Evolutionary conservation across 2,888 invertebrate genomes (phyloP).

Genomic region (Pterobdella sp.): DNA sequence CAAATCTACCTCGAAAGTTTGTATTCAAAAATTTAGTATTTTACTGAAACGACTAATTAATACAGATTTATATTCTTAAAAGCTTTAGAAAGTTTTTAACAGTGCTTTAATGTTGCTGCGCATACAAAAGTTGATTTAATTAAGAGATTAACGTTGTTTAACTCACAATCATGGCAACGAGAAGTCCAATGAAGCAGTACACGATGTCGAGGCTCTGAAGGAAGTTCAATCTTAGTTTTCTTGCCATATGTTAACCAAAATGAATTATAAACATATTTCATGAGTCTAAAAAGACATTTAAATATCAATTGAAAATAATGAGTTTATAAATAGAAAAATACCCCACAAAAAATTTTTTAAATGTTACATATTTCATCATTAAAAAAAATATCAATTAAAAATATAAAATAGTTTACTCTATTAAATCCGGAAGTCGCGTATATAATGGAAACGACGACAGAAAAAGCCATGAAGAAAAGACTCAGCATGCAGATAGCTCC

Average conservation of each 20-base stretch:
- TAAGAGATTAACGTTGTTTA: neutral
- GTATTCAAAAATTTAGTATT: too few species aligned
- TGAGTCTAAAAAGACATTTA: neutral
- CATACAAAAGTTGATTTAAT: too few species aligned
- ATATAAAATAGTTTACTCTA: neutral
- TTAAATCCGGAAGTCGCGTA: neutral
- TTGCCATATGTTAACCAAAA: too few species aligned
- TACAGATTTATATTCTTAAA: too few species aligned
- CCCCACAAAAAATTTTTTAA: neutral
- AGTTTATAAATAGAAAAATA: neutral
- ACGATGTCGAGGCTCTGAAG: slow-evolving; percentile 7
- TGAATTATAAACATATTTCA: too few species aligned
- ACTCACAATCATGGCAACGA: slow-evolving; percentile 6
- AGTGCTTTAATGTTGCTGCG: too few species aligned
- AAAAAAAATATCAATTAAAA: neutral
- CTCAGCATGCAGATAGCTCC: slow-evolving; percentile 3
- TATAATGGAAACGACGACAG: neutral
- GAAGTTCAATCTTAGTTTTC: too few species aligned
- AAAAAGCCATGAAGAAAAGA: slow-evolving; percentile 18
- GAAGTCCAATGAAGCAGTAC: slow-evolving; percentile 14
- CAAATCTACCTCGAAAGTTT: too few species aligned
- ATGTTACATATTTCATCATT: neutral
- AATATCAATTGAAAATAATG: neutral
- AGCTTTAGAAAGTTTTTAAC: too few species aligned
- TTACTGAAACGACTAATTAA: too few species aligned